Percentiles rank a stretch among this genome's conserved stretches.
These are phyloP conservation scores for Chaetodon trifasciatus DNA, from an alignment of 2,797 vertebrate genomes.

Conservation along the genomic window DNA sequence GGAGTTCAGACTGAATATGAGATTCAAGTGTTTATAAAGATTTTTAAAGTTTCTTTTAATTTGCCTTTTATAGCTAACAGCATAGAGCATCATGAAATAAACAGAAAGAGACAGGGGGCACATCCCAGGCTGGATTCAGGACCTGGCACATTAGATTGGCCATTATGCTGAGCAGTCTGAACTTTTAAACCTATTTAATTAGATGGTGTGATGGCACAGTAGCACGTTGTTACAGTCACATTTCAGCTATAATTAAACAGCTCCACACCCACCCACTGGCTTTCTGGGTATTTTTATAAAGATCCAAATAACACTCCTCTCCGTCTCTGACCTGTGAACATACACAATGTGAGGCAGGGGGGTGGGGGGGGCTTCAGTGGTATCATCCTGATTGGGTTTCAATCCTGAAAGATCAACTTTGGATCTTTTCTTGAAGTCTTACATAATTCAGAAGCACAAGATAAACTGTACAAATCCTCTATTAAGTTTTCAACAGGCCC, in stretches of 20 bases:
- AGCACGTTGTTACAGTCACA: background rate
- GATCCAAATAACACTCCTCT: background rate
- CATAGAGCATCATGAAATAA: background rate
- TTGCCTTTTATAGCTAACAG: background rate
- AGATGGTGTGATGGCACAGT: background rate
- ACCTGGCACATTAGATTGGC: background rate
- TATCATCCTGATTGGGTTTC: conserved; percentile 41
- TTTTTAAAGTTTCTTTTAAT: background rate
- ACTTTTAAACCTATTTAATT: too few species aligned
- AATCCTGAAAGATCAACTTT: conserved; percentile 37
- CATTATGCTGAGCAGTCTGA: too few species aligned
- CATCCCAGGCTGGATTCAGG: background rate
- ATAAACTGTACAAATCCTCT: conserved; percentile 42
- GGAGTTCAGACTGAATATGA: background rate
- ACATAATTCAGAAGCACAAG: conserved; percentile 45
- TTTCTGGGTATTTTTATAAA: background rate
- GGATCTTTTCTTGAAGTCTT: conserved; percentile 31
- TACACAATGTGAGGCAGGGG: background rate
- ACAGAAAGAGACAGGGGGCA: background rate
- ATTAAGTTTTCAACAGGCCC: conserved; percentile 52
- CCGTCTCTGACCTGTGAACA: background rate
- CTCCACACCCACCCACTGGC: background rate
- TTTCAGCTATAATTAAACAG: background rate
- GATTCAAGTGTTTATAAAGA: background rate
- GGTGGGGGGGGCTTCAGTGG: conserved; percentile 2